Conservation (phyloP, 2,888 invertebrate genomes). For the Ennomos fuscantarius region DNA sequence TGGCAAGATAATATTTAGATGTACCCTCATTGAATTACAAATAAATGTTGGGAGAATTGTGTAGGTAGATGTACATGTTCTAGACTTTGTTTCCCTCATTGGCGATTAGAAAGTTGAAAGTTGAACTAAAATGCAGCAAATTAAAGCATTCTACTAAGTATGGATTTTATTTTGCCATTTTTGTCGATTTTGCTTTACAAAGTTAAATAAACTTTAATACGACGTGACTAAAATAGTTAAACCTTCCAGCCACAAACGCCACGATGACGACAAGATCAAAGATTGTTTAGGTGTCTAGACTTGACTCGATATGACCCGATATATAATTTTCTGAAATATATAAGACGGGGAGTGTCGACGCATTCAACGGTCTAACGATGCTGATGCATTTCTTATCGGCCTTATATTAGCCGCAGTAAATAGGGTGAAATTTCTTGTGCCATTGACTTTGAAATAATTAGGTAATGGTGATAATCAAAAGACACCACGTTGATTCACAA, state of each 20-base stretch:
- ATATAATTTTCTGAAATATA: slow-evolving; percentile 3
- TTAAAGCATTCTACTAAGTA: too few species aligned
- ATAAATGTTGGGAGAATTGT: slow-evolving; percentile 16
- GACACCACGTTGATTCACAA: too few species aligned
- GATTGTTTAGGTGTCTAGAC: neutral
- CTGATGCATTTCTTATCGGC: slow-evolving; percentile 48
- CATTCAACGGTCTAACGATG: slow-evolving; percentile 43
- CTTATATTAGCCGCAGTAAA: slow-evolving; percentile 14
- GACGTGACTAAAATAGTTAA: too few species aligned
- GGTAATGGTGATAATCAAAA: too few species aligned
- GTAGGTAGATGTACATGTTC: neutral
- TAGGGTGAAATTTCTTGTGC: neutral
- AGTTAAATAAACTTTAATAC: too few species aligned
- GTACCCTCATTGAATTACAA: slow-evolving; percentile 34
- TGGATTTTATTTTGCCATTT: neutral
- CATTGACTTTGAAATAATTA: neutral
- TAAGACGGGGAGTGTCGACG: slow-evolving; percentile 37
- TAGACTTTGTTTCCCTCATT: neutral
- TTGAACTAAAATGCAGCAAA: too few species aligned
- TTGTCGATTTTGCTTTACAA: neutral
- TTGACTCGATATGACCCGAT: neutral
- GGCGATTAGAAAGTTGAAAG: too few species aligned
- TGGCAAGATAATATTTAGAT: slow-evolving; percentile 40
- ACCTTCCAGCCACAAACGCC: too few species aligned
- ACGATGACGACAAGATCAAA: too few species aligned